A percentile compares a stretch with the other conserved stretches of the same genome.
These are phyloP conservation scores for Oligia strigilis DNA, from an alignment of 2,888 invertebrate genomes.

Conservation along the genomic window DNA sequence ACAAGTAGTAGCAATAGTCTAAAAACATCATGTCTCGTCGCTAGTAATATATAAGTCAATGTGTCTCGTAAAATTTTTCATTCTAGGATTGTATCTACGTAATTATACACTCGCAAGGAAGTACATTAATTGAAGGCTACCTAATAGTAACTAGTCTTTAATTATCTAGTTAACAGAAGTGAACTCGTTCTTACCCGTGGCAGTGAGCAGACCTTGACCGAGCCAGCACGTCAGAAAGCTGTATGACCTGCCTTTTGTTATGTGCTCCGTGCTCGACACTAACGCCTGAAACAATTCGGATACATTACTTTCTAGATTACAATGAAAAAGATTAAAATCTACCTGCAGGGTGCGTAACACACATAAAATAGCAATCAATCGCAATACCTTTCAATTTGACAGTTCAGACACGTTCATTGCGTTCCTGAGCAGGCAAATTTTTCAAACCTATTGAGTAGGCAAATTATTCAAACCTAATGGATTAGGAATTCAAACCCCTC, in stretches of 20 bases:
- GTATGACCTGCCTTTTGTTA: conserved; percentile 90
- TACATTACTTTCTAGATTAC: not conserved
- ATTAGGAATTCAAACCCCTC: no score
- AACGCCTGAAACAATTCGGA: conserved; percentile 80
- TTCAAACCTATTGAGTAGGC: no score
- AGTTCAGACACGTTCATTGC: no score
- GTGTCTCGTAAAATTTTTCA: not conserved
- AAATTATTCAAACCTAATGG: no score
- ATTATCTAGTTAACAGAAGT: not conserved
- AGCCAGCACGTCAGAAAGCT: conserved; percentile 87
- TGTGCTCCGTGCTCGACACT: conserved; percentile 84
- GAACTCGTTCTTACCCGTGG: conserved; percentile 76
- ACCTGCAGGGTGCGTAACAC: no score
- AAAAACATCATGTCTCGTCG: not conserved
- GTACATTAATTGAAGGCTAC: not conserved
- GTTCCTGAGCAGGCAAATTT: no score
- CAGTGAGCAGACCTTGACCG: conserved; percentile 90
- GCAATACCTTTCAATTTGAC: no score
- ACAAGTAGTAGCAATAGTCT: not conserved
- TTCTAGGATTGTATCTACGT: not conserved
- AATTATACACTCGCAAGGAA: not conserved
- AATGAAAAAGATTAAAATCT: no score
- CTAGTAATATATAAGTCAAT: no score
- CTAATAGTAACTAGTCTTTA: not conserved
- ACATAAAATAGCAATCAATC: no score